These are phyloP conservation scores for Allygus modestus DNA, from an alignment of 2,888 invertebrate genomes.

Conservation along the genomic window DNA sequence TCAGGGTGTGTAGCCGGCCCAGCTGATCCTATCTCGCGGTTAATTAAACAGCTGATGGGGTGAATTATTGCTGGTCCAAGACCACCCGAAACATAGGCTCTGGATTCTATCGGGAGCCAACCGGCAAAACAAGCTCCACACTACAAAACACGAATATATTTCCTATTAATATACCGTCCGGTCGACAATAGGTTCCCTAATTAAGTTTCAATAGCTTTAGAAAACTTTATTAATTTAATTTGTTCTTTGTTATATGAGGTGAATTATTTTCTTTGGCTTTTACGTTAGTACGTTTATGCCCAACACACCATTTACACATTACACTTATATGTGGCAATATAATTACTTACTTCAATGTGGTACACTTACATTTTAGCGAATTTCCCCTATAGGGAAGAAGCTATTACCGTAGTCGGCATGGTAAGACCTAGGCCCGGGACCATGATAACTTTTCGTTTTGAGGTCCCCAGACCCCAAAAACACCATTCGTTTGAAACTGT, in stretches of 20 bases:
- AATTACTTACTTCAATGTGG: too few species aligned
- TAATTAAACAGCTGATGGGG: constrained; percentile 59
- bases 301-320: too few species aligned
- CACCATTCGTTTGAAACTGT: too few species aligned
- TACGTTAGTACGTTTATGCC: too few species aligned
- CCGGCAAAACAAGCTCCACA: constrained; percentile 5
- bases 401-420: too few species aligned
- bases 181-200: not conserved
- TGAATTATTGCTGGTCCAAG: constrained; percentile 56
- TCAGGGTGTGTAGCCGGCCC: constrained; percentile 46
- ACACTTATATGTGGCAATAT: too few species aligned
- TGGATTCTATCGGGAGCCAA: constrained; percentile 24
- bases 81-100: constrained; percentile 55
- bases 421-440: too few species aligned
- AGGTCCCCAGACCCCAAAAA: too few species aligned
- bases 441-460: too few species aligned
- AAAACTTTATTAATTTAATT: not conserved
- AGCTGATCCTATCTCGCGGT: constrained; percentile 52
- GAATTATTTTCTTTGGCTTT: too few species aligned
- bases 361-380: too few species aligned
- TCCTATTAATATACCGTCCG: not conserved
- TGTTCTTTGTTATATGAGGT: not conserved
- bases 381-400: too few species aligned
- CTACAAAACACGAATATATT: not conserved
- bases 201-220: not conserved